Evolutionary conservation across 1,140 invertebrate genomes (phyloP), one percentile per base, ranked within the genome.

Genomic region (Piezodorus guildinii): DNA sequence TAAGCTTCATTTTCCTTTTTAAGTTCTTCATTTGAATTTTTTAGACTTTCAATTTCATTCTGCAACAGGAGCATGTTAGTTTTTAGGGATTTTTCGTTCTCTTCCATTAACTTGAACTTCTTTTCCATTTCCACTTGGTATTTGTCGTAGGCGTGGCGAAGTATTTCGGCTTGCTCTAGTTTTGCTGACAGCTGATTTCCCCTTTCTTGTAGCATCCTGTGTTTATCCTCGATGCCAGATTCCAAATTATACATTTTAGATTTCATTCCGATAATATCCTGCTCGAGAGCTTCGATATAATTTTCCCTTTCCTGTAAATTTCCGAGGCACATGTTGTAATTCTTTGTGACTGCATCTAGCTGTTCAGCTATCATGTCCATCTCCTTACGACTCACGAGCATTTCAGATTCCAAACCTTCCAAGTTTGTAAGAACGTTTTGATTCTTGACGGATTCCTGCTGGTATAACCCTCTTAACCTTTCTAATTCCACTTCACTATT

Each of bases 251-350:
- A 73, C 59, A 81, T 78, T 67, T 78, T 78, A 6, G 77, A 78
- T 66, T 82, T 83, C 34, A 81, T 81, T 63, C 82, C 82, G 0
- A 72, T 72, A n/a, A 85, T 74, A 67, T 88, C 85, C 17, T 77
- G 74, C 68, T 88, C 83, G 51, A 88, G 74, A 60, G 79, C 83
- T 72, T 88, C 85, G 51, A 87, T 83, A 67, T 85, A 84, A 12
- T 84, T 77, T 68, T 87, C 83, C 59, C 83, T 73, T 72, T 88
- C 84, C 71, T 86, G 82, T 21, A 88, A 71, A 73, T 87, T 88
- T 5, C 81, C 81, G 60, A 84, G 75, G 34, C 56, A 58, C 62
- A 46, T 46, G 60, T 68, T 63, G 44, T 62, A 65, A 19, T 62
- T 61, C 14, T 21, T n/a, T 23, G 68, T 66, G 10, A 66, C 61